phyloP scores from a whole-genome alignment of 2,888 invertebrate genomes.

The Drosophila meridiana region DNA sequence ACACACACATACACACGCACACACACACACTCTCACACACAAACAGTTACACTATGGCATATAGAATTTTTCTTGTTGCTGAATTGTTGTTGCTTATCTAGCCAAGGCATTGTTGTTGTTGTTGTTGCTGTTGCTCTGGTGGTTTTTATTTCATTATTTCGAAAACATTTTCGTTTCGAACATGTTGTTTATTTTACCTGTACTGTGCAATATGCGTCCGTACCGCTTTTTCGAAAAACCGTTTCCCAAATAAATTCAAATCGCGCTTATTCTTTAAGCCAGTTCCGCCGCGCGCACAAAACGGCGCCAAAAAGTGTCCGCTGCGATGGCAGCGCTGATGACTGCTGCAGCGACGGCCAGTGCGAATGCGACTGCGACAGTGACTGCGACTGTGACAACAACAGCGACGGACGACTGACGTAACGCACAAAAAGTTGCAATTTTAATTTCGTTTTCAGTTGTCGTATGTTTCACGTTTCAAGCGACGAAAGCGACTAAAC shows the following conservation, averaged over 20 bases:
- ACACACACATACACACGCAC: slow-evolving; percentile 31
- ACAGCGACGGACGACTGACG: slow-evolving; percentile 61
- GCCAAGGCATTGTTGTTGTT: slow-evolving; percentile 28
- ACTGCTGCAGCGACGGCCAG: slow-evolving; percentile 8
- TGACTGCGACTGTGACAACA: slow-evolving; percentile 42
- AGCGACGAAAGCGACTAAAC: slow-evolving; percentile 83
- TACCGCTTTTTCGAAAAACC: slow-evolving; percentile 33
- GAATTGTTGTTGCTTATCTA: slow-evolving; percentile 62
- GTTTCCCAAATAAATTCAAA: slow-evolving; percentile 33
- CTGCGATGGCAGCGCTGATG: slow-evolving; percentile 21
- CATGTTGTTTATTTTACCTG: slow-evolving; percentile 64
- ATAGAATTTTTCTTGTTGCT: slow-evolving; percentile 64
- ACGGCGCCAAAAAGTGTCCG: slow-evolving; percentile 67
- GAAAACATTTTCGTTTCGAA: slow-evolving; percentile 40
- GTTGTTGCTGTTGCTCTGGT: slow-evolving; percentile 32
- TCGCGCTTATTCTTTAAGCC: slow-evolving; percentile 41
- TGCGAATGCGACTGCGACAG: slow-evolving; percentile 19
- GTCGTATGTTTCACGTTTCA: slow-evolving; percentile 82
- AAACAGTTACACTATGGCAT: slow-evolving; percentile 65
- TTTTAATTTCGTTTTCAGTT: slow-evolving; percentile 66
- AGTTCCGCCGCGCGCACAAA: slow-evolving; percentile 40
- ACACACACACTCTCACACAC: slow-evolving; percentile 36
- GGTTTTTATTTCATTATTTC: slow-evolving; percentile 51
- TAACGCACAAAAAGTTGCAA: slow-evolving; percentile 70
- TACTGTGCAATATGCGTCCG: slow-evolving; percentile 10